Base-by-base conservation (phyloP, 2,797 vertebrate genomes). In the Mus caroli region DNA sequence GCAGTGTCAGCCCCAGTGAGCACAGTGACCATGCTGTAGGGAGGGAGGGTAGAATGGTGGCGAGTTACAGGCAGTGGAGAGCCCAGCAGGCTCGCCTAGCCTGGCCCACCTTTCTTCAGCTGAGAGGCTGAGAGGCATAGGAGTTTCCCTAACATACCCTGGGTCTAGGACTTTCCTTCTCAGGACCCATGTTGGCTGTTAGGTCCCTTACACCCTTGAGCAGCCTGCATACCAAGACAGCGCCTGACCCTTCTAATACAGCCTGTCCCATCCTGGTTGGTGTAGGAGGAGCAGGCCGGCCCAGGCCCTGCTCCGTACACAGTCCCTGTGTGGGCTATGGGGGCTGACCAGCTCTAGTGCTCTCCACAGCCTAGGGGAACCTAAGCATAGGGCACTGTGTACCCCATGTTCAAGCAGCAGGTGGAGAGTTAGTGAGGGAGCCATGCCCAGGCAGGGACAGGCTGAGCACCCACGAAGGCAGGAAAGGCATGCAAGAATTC, bases 401-500 rank as follows among this genome's bases (percentile, higher is more conserved):
- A 28, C 31, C 87, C 73, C 50, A 62, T 0, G 0, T 60, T 54
- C 69, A 69, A 67, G 58, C 87, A 28, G 89, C 31, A 40, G 87
- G 71, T 31, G 37, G 14, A 56, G 69, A 43, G 83, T 94, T 96
- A 97, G 92, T 97, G n/a, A 9, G 28, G 43, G 56, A 78, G 88
- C 73, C 0, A 75, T 88, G 54, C 54, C 93, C 28, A 4, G 94
- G 92, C 82, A 77, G 91, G 79, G 89, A 95, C 54, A 46, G 40
- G 76, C 75, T 62, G n/a, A 92, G 96, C 96, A 83, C 78, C 90
- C 31, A 50, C 43, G 46, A 69, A 79, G 40, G 84, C 50, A 13
- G 84, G 87, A 40, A 17, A 83, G 79, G 37, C 97, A 95, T 97
- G 96, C 95, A 0, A 85, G 79, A 80, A 89, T 77, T 92, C 87